Base-by-base conservation (phyloP, 2,797 vertebrate genomes). In the Diglossa cyanea region DNA sequence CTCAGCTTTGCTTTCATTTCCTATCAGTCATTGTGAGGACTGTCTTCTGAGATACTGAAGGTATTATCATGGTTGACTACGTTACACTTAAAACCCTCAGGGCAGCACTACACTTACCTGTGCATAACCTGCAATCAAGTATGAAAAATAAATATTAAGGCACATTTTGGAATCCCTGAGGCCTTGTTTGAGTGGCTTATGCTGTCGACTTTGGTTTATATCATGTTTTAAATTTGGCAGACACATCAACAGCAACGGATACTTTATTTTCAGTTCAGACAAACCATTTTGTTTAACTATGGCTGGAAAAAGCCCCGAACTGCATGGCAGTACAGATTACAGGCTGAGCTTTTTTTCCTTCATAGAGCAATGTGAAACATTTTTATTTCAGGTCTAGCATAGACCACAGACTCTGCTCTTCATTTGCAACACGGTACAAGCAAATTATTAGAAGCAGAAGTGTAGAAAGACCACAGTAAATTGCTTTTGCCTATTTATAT, bases 71-170 rank as follows among this genome's bases (percentile, higher is more conserved):
- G 95, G 95, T 95, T 96, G 96, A 94, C 91, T 97, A 96, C 76
- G 0, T 96, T 97, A 96, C 96, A 95, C 82, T 96, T 95, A 84
- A 96, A 96, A 66, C 93, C 96, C 91, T 97, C 84, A 95, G 95
- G 95, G 94, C 65, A 96, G 89, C 93, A 94, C 87, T 94, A 90
- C 95, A 94, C 76, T 96, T 95, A 96, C 95, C 94, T 95, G 95
- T 88, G 89, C 87, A 90, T 93, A 97, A 96, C 87, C 96, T 90
- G 91, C 94, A 97, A 96, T 96, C 94, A 95, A 95, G 93, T 96
- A 96, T 94, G 89, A 96, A 97, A 97, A 96, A 96, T 96, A 96
- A 94, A 96, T 96, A 96, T 95, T 96, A 96, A 94, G 89, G 91
- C 70, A 70, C 79, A 95, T 93, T 96, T 96, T 86, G 85, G 79